Evolutionary conservation across 1,140 invertebrate genomes (phyloP).

Genomic region (Zaprionus capensis): DNA sequence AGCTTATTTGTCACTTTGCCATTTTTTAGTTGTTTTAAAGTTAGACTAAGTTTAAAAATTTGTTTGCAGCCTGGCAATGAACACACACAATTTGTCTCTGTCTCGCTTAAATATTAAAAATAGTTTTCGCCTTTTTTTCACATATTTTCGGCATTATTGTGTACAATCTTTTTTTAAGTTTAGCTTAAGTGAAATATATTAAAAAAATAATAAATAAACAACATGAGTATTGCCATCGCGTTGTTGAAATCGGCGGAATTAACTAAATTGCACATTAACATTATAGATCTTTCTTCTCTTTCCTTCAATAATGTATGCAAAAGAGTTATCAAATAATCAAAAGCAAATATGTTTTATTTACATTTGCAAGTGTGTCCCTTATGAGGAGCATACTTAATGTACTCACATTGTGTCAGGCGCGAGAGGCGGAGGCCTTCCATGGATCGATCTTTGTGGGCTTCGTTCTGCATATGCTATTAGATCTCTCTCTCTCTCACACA

Average conservation of each 20-base stretch:
- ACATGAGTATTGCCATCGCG: constrained; percentile 42
- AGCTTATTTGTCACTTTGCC: constrained; percentile 72
- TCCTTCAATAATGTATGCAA: constrained; percentile 15
- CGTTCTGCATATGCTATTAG: background rate
- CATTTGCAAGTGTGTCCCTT: constrained; percentile 50
- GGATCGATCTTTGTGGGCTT: background rate
- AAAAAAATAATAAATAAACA: constrained; percentile 12
- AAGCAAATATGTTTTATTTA: constrained; percentile 51
- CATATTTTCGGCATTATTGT: constrained; percentile 29
- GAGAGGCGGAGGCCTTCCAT: constrained; percentile 4
- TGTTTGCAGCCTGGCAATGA: constrained; percentile 50
- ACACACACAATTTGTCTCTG: constrained; percentile 53
- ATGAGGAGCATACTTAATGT: constrained; percentile 7
- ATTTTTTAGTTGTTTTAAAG: constrained; percentile 48
- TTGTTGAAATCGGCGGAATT: constrained; percentile 27
- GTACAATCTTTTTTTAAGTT: constrained; percentile 36
- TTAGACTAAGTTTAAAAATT: constrained; percentile 61
- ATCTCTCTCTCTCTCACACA: constrained; percentile 5
- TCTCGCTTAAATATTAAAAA: constrained; percentile 63
- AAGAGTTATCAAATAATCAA: constrained; percentile 15
- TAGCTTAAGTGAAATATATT: constrained; percentile 16
- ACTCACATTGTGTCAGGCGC: constrained; percentile 45
- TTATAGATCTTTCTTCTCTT: background rate
- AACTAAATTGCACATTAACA: constrained; percentile 48
- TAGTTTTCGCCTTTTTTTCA: constrained; percentile 33